Evolutionary conservation across 2,113 vertebrate genomes (phyloP), one percentile per base, ranked within the genome.

Genomic region (Hypocryptadius cinnamomeus): DNA sequence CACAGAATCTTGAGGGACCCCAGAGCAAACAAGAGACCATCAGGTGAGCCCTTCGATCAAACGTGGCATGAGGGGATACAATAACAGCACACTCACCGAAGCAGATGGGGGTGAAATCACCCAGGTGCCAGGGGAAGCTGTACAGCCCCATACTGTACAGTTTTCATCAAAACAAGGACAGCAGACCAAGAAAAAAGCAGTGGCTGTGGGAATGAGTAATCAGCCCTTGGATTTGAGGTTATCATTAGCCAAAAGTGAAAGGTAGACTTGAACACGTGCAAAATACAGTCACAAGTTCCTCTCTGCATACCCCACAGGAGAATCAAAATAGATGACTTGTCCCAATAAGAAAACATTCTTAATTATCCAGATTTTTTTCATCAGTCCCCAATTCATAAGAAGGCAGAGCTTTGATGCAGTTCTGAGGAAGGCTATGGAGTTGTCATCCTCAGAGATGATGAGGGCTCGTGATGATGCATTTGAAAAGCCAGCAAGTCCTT

Each of bases 101-200:
- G 66, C 59, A 92, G 89, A 73, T 57, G 39, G 65, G 48, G n/a
- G 48, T 51, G 74, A 86, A 89, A 93, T 85, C 80, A 82, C 56
- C 54, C 33, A 79, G 50, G 40, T 68, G 31, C 71, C 3, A 2
- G 19, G 72, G 82, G 31, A 87, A 85, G 40, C 51, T 51, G 23
- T 28, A 28, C 44, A 59, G 69, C 31, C 45, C 59, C 50, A n/a
- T 10, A 17, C 18, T 23, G 18, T 5, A n/a, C 23, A 61, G 39
- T 59, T 73, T 79, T 44, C 57, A 79, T 25, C 54, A 66, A 66
- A 71, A 90, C n/a, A 83, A 86, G 35, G 47, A 76, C 11, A 72
- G 19, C 33, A 66, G 5, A 6, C 33, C 80, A 33, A 50, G 42
- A 24, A n/a, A 39, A 78, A 91, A 86, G 21, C 63, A 86, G 50